Conservation (phyloP, 1,140 invertebrate genomes). For the Bombus vancouverensis region DNA sequence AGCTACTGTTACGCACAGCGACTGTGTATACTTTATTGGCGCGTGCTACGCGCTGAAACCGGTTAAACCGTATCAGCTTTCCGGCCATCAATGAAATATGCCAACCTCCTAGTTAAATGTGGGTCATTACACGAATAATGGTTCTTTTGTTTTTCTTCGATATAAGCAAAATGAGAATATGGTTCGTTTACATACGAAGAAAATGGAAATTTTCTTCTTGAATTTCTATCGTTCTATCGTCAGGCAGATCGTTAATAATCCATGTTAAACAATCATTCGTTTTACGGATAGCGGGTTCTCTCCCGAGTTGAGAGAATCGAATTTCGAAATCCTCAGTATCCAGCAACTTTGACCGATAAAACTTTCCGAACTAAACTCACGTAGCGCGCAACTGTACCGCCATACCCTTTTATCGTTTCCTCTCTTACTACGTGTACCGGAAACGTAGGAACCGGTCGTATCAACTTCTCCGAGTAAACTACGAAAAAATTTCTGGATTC, state of each 20-base stretch:
- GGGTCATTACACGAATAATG: constrained; percentile 6
- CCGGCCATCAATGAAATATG: constrained; percentile 34
- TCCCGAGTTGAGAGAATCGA: constrained; percentile 14
- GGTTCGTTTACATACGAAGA: background rate
- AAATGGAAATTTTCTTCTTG: background rate
- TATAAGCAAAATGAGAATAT: no score
- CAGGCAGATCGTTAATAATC: no score
- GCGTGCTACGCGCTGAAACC: constrained; percentile 40
- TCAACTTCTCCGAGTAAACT: background rate
- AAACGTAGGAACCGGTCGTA: constrained; percentile 1
- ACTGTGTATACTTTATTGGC: constrained; percentile 32
- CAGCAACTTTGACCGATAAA: constrained; percentile 35
- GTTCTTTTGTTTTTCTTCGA: background rate
- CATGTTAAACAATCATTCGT: constrained; percentile 8
- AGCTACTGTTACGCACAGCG: constrained; percentile 15
- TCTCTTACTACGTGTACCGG: background rate
- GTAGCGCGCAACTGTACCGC: background rate
- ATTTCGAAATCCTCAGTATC: constrained; percentile 21
- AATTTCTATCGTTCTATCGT: background rate
- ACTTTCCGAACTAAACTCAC: constrained; percentile 28
- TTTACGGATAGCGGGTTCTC: background rate
- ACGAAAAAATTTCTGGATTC: background rate
- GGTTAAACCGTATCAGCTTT: constrained; percentile 51
- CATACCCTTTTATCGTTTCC: constrained; percentile 28
- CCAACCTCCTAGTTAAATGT: constrained; percentile 24